Conservation (phyloP, 2,888 invertebrate species). For the Harpalus rubripes region DNA sequence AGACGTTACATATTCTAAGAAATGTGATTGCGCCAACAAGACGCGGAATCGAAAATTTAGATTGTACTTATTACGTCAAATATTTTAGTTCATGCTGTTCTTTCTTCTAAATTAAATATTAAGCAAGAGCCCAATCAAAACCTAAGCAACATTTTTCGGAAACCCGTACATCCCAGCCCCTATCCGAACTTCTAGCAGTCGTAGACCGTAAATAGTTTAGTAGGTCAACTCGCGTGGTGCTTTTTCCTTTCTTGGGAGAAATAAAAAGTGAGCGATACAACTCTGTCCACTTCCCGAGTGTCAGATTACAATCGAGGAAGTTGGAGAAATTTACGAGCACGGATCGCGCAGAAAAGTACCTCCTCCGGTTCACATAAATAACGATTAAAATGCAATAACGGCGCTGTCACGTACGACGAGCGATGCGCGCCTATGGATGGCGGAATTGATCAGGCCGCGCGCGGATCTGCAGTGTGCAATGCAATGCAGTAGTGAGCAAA, state of each 20-base stretch:
- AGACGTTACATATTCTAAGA: no score
- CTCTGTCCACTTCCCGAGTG: conserved; percentile 37
- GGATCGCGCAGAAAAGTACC: conserved; percentile 36
- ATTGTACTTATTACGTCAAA: no score
- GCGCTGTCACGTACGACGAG: conserved; percentile 4
- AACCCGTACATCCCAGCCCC: background rate
- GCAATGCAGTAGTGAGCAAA: conserved; percentile 61
- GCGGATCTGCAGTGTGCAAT: conserved; percentile 60
- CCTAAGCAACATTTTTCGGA: background rate
- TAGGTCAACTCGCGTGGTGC: conserved; percentile 4
- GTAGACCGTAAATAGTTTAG: background rate
- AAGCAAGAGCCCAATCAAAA: no score
- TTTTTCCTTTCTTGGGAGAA: background rate
- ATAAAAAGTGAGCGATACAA: conserved; percentile 31
- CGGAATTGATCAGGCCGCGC: conserved; percentile 18
- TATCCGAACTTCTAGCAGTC: conserved; percentile 13
- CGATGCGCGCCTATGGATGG: conserved; percentile 58
- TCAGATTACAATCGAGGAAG: conserved; percentile 62
- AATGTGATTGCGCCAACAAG: no score
- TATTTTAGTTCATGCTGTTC: no score
- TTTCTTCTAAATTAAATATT: no score
- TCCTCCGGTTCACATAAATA: conserved; percentile 55
- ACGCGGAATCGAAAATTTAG: no score
- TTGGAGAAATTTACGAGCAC: conserved; percentile 58
- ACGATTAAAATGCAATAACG: conserved; percentile 64